Conservation (phyloP, 2,797 vertebrate species). For the Phalloptychus januarius region DNA sequence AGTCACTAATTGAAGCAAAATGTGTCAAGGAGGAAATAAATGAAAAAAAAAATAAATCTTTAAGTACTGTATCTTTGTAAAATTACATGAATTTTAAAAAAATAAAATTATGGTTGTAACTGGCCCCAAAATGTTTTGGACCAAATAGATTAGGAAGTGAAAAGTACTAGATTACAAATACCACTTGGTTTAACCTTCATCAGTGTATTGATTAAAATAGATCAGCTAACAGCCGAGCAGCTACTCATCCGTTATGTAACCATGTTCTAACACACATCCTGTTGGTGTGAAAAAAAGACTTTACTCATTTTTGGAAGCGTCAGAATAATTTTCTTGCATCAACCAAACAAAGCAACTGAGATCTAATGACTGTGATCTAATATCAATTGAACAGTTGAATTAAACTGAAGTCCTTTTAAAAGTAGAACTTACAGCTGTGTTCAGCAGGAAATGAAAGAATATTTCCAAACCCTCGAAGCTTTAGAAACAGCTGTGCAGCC, state of each 20-base stretch:
- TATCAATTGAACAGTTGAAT: background rate
- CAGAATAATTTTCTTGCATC: constrained; percentile 1
- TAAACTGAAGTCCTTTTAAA: constrained; percentile 3
- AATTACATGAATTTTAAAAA: background rate
- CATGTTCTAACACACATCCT: background rate
- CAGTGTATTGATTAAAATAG: background rate
- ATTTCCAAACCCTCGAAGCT: constrained; percentile 7
- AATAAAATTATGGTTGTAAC: background rate
- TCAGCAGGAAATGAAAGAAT: background rate
- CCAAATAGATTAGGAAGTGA: background rate
- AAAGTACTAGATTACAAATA: background rate
- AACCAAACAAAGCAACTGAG: background rate
- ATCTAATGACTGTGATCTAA: constrained; percentile 3
- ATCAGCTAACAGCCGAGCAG: background rate
- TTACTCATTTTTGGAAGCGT: background rate
- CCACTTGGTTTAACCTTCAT: background rate
- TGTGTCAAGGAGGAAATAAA: background rate
- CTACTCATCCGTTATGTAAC: background rate
- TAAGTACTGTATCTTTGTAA: too few species aligned
- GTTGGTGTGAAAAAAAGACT: background rate
- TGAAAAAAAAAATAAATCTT: too few species aligned
- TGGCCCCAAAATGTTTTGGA: too few species aligned
- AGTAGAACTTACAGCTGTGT: constrained; percentile 1
- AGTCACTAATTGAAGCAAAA: background rate
- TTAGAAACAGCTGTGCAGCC: constrained; percentile 11